phyloP scores from a whole-genome alignment of 2,113 vertebrate genomes.

The Heliornis fulica region DNA sequence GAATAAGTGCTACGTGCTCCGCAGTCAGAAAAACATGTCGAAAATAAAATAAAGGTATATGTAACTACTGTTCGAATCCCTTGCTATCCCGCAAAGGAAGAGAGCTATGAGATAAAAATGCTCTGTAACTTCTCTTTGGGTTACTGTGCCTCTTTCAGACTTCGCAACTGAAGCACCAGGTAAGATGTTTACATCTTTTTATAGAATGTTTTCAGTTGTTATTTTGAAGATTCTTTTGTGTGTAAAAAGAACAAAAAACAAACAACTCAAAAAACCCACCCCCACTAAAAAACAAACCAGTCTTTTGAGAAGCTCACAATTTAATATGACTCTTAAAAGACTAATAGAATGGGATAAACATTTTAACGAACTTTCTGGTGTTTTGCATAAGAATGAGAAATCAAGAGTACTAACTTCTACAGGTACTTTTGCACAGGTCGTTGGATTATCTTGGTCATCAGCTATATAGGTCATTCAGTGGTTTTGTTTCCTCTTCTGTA shows the following conservation, averaged over 20 bases:
- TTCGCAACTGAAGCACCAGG: constrained; percentile 4
- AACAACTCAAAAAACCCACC: too few relatives aligned
- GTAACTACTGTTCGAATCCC: background rate
- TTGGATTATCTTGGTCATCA: background rate
- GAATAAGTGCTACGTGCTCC: background rate
- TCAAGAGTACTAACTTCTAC: background rate
- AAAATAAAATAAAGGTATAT: background rate
- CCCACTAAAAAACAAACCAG: accelerated
- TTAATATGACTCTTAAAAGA: background rate
- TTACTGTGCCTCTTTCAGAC: background rate
- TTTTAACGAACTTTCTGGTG: background rate
- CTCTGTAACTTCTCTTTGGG: background rate
- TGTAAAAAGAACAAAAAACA: too few relatives aligned
- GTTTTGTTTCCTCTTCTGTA: background rate
- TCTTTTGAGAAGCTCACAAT: background rate
- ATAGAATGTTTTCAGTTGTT: background rate
- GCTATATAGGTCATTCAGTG: background rate
- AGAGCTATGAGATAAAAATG: background rate
- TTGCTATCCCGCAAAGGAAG: background rate
- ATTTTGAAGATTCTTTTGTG: accelerated
- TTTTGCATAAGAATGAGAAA: background rate
- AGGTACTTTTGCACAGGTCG: background rate
- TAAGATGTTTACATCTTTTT: background rate
- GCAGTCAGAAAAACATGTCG: background rate
- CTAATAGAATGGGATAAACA: background rate